Conservation (phyloP, 1,140 invertebrate species). For the Aphidius gifuensis region DNA sequence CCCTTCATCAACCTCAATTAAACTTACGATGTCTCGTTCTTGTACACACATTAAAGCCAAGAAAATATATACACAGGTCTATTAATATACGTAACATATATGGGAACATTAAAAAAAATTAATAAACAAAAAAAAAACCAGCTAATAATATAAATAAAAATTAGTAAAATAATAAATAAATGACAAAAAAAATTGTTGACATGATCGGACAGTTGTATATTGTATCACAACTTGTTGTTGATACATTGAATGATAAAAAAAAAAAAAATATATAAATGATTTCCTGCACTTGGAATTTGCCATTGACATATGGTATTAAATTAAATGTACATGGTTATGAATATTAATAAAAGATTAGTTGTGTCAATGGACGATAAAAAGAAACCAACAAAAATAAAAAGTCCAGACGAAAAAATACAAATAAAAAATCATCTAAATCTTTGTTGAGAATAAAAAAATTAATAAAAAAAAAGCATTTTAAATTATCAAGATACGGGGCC, state of each 20-base stretch:
- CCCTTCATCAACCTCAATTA: conserved; percentile 58
- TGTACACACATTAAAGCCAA: conserved; percentile 51
- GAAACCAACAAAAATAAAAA: too few relatives aligned
- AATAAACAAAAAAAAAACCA: too few relatives aligned
- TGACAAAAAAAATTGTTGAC: background rate
- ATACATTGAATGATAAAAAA: background rate
- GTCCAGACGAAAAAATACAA: conserved; percentile 17
- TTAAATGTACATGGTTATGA: conserved; percentile 18
- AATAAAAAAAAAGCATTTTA: conserved; percentile 1
- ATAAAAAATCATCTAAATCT: background rate
- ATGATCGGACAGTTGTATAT: too few relatives aligned
- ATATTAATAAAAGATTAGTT: conserved; percentile 21
- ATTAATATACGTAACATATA: conserved; percentile 4
- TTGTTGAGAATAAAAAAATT: background rate
- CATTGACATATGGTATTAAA: conserved; percentile 3
- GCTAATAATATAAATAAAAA: too few relatives aligned
- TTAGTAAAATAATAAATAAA: too few relatives aligned
- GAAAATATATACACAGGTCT: conserved; percentile 27
- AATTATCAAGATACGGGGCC: conserved; percentile 27
- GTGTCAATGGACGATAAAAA: conserved; percentile 26
- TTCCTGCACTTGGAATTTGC: background rate
- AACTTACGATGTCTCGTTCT: conserved; percentile 52
- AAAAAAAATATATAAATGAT: background rate
- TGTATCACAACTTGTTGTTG: too few relatives aligned
- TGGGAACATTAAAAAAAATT: too few relatives aligned